phyloP scores from a whole-genome alignment of 2,113 vertebrate species.

The Mixornis gularis region DNA sequence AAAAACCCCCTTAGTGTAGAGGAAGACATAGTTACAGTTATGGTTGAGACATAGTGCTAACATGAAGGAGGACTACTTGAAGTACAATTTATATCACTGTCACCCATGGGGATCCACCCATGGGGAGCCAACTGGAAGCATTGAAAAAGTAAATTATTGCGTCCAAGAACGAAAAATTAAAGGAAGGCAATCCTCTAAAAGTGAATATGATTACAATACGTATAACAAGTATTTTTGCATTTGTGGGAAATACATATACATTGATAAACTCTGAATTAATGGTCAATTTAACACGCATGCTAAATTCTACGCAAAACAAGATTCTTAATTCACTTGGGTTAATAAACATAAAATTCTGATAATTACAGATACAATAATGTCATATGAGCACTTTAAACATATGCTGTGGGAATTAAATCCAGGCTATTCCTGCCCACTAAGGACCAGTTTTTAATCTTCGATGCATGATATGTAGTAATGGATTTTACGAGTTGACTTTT shows the following conservation, averaged over 20 bases:
- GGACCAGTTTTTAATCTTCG: conserved; percentile 66
- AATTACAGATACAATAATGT: conserved; percentile 69
- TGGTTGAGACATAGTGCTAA: neutral
- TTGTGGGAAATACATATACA: conserved; percentile 16
- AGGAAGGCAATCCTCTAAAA: neutral
- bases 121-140: neutral
- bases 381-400: conserved; percentile 64
- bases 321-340: conserved; percentile 63
- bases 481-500: conserved; percentile 69
- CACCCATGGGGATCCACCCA: neutral
- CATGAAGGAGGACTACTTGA: neutral
- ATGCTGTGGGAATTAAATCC: conserved; percentile 66
- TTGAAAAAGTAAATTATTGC: neutral
- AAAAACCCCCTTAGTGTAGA: neutral
- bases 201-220: neutral
- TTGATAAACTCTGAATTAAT: conserved; percentile 40
- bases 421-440: conserved; percentile 62
- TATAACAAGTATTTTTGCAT: conserved; percentile 6
- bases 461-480: conserved; percentile 68
- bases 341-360: conserved; percentile 70
- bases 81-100: neutral
- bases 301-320: conserved; percentile 60
- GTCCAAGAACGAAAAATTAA: neutral
- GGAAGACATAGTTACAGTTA: neutral
- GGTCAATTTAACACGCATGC: conserved; percentile 49